Evolutionary conservation across 2,888 invertebrate genomes (phyloP).

Genomic region (Lepidocyrtinus sp.): DNA sequence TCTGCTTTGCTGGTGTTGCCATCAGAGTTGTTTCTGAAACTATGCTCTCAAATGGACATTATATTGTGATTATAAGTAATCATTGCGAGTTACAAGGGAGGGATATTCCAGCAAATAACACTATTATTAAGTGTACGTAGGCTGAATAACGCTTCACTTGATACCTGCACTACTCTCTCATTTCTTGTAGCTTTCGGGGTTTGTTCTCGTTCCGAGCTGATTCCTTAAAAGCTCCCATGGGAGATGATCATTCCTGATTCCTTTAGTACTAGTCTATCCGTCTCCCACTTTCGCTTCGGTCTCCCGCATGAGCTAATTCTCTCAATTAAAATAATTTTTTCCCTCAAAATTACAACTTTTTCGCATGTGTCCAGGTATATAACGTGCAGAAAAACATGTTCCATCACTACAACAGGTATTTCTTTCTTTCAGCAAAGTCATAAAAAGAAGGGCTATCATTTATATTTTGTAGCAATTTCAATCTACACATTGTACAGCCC

Average conservation of each 20-base stretch:
- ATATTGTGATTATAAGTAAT: slow-evolving; percentile 7
- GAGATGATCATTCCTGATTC: background rate
- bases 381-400: background rate
- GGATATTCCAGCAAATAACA: background rate
- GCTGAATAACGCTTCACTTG: slow-evolving; percentile 13
- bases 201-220: background rate
- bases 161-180: background rate
- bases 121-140: background rate
- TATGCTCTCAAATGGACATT: background rate
- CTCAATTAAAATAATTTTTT: slow-evolving; percentile 47
- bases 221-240: slow-evolving; percentile 5
- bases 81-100: slow-evolving; percentile 3
- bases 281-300: slow-evolving; percentile 50
- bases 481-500: background rate
- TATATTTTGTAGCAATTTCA: slow-evolving; percentile 1
- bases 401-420: slow-evolving; percentile 10
- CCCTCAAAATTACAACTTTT: background rate
- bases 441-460: slow-evolving; percentile 1
- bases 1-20: background rate
- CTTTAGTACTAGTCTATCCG: slow-evolving; percentile 8
- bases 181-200: background rate
- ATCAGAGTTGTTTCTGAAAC: background rate
- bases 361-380: slow-evolving; percentile 11
- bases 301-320: slow-evolving; percentile 55
- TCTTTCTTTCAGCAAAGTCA: slow-evolving; percentile 48